Conservation (phyloP, 2,113 vertebrate species). For the Platanista minor region DNA sequence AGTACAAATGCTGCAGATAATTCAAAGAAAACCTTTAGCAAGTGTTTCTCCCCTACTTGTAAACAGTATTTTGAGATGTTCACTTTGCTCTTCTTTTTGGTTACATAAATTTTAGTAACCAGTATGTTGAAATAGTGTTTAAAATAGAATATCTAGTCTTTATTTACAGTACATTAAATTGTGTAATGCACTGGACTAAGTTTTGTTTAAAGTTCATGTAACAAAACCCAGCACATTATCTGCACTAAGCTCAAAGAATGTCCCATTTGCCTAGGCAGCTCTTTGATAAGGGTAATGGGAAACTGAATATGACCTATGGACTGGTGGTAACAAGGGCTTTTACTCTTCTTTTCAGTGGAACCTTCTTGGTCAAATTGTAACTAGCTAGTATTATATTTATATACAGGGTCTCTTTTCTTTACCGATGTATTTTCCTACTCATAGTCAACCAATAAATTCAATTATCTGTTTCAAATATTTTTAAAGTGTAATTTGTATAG, state of each 20-base stretch:
- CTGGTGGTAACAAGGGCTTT: conserved; percentile 98
- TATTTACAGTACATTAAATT: conserved; percentile 85
- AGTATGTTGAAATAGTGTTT: conserved; percentile 82
- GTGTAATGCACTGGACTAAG: conserved; percentile 98
- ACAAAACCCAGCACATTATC: conserved; percentile 94
- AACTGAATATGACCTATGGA: conserved; percentile 90
- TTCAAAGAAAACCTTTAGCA: conserved; percentile 73
- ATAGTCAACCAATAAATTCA: conserved; percentile 99
- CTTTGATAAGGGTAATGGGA: conserved; percentile 92
- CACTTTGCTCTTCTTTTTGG: conserved; percentile 78
- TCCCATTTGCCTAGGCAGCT: conserved; percentile 93
- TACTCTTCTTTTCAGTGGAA: conserved; percentile 91
- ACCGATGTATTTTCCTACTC: conserved; percentile 99
- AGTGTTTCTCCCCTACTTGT: conserved; percentile 59
- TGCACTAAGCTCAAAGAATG: conserved; percentile 97
- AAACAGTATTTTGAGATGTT: conserved; percentile 83
- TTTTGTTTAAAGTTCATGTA: conserved; percentile 98
- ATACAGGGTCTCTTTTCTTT: conserved; percentile 97
- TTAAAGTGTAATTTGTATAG: conserved; percentile 88
- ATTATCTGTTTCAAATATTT: conserved; percentile 92
- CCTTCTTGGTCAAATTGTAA: conserved; percentile 93
- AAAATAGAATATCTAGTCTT: conserved; percentile 82
- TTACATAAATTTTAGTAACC: conserved; percentile 81
- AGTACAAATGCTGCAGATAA: conserved; percentile 65
- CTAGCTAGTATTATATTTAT: conserved; percentile 94